Evolutionary conservation across 2,888 invertebrate genomes (phyloP).

Genomic region (Lacanobia oleracea): DNA sequence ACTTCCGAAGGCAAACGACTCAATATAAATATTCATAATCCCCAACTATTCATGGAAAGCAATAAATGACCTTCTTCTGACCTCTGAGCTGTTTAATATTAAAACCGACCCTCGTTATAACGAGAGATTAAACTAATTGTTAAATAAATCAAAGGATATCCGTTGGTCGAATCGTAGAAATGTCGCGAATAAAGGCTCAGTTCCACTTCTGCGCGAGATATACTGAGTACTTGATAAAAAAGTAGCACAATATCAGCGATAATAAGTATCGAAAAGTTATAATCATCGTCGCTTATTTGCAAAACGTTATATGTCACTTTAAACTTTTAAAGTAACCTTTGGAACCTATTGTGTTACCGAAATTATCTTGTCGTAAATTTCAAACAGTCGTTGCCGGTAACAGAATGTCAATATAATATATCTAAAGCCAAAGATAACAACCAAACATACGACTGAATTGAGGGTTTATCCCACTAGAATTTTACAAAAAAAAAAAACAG

Average conservation of each 20-base stretch:
- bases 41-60: conserved; percentile 47
- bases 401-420: not conserved
- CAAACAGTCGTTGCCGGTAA: not conserved
- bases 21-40: conserved; percentile 51
- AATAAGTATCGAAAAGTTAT: no score
- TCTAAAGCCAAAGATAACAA: not conserved
- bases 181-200: conserved; percentile 12
- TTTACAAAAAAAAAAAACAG: no score
- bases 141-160: conserved; percentile 57
- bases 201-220: conserved; percentile 6
- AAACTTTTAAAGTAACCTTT: no score
- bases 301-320: no score
- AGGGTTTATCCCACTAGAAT: no score
- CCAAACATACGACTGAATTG: not conserved
- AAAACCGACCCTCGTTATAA: conserved; percentile 50
- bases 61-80: conserved; percentile 48
- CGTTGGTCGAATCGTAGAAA: conserved; percentile 28
- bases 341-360: not conserved
- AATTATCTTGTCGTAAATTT: not conserved
- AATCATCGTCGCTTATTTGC: no score
- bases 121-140: conserved; percentile 63
- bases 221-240: no score
- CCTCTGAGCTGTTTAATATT: conserved; percentile 45
- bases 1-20: conserved; percentile 30
- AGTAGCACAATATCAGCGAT: no score